These are phyloP conservation scores for Siniperca obscura DNA, from an alignment of 2,797 vertebrate species.

Conservation along the genomic window DNA sequence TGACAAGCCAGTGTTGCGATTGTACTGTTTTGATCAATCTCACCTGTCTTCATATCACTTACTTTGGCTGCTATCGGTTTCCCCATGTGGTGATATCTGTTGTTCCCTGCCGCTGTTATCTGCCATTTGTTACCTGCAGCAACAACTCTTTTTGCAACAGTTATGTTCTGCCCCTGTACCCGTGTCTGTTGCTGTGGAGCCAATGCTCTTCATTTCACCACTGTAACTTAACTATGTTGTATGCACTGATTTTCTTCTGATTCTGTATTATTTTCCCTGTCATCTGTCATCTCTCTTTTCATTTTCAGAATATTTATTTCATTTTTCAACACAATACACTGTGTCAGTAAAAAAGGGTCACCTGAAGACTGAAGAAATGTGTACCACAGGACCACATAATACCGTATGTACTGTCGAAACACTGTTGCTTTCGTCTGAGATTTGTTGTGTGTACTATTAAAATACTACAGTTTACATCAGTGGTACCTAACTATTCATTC, in stretches of 20 bases:
- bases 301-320: neutral
- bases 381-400: neutral
- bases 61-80: slow-evolving; percentile 11
- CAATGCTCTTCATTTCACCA: neutral
- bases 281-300: neutral
- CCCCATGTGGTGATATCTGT: slow-evolving; percentile 3
- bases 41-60: slow-evolving; percentile 27
- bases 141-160: slow-evolving; percentile 13
- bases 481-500: neutral
- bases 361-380: too few species aligned
- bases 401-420: neutral
- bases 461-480: slow-evolving; percentile 1
- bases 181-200: slow-evolving; percentile 13
- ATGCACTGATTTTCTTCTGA: neutral
- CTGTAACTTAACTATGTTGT: neutral
- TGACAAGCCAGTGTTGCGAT: slow-evolving; percentile 41
- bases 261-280: neutral
- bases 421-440: neutral
- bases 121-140: slow-evolving; percentile 25
- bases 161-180: slow-evolving; percentile 11
- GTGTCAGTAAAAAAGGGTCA: neutral
- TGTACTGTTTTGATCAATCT: slow-evolving; percentile 33
- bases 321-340: neutral
- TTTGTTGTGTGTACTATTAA: neutral
- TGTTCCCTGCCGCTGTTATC: slow-evolving; percentile 27